Evolutionary conservation across 2,888 invertebrate genomes (phyloP).

Genomic region (Coronaproctus castanopsis): DNA sequence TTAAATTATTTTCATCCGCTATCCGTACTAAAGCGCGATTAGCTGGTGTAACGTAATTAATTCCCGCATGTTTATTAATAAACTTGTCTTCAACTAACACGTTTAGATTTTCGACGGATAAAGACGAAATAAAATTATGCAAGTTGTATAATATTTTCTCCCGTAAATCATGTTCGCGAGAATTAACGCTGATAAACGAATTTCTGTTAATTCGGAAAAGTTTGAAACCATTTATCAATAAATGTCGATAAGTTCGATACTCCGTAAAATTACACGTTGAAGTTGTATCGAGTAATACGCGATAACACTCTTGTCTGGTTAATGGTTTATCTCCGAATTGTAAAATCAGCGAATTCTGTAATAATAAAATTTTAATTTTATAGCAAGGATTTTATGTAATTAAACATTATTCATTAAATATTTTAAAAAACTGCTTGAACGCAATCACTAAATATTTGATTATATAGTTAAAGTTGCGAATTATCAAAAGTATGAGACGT

Average conservation of each 20-base stretch:
- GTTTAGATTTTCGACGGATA: not conserved
- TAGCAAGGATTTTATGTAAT: too few relatives aligned
- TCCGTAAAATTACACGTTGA: not conserved
- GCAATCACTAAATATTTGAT: too few relatives aligned
- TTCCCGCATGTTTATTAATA: not conserved
- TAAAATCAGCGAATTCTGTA: not conserved
- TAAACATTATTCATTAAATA: too few relatives aligned
- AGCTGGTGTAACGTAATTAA: too few relatives aligned
- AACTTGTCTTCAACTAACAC: not conserved
- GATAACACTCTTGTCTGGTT: not conserved
- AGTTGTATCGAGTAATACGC: not conserved
- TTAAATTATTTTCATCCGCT: too few relatives aligned
- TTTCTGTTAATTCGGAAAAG: not conserved
- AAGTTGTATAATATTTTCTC: not conserved
- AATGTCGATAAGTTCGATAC: not conserved
- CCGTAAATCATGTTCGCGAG: too few relatives aligned
- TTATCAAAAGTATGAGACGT: too few relatives aligned
- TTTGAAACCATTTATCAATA: not conserved
- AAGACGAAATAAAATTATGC: not conserved
- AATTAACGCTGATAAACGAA: not conserved
- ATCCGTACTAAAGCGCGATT: too few relatives aligned
- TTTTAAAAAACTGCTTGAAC: too few relatives aligned
- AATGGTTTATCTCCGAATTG: not conserved
- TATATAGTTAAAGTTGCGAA: too few relatives aligned
- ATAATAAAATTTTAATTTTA: too few relatives aligned